phyloP scores from a whole-genome alignment of 1,140 invertebrate genomes.

The Phocides pigmalion region DNA sequence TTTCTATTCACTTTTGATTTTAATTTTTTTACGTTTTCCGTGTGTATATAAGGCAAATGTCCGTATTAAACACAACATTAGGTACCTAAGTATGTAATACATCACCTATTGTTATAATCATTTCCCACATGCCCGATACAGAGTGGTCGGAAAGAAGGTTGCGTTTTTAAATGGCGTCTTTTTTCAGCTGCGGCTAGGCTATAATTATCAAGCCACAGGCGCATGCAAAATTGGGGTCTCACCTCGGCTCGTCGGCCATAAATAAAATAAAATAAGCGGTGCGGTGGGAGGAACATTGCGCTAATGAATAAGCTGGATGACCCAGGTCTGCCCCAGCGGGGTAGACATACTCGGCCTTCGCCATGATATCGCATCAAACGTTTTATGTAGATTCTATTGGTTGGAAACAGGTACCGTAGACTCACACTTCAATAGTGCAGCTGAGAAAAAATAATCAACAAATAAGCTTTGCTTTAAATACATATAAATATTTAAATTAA shows the following conservation, averaged over 20 bases:
- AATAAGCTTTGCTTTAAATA: constrained; percentile 9
- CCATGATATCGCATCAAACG: constrained; percentile 33
- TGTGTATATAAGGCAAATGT: not conserved
- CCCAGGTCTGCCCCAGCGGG: constrained; percentile 59
- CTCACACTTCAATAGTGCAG: constrained; percentile 26
- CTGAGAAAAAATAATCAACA: constrained; percentile 12
- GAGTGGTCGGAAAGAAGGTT: constrained; percentile 35
- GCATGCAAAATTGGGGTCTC: constrained; percentile 82
- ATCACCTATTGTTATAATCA: constrained; percentile 20
- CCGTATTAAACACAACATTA: not conserved
- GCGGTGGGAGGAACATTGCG: constrained; percentile 72
- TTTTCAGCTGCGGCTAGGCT: constrained; percentile 69
- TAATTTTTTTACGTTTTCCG: no score
- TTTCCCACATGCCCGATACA: constrained; percentile 11
- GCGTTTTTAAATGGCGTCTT: constrained; percentile 61
- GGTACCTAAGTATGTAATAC: constrained; percentile 18
- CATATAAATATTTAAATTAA: not conserved
- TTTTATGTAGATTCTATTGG: constrained; percentile 47
- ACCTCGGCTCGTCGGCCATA: constrained; percentile 74
- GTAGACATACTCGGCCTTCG: constrained; percentile 38
- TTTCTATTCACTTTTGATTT: no score
- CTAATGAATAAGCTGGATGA: constrained; percentile 78
- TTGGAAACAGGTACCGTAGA: constrained; percentile 34
- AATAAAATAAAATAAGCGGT: constrained; percentile 80
- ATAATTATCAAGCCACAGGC: constrained; percentile 77